These are phyloP conservation scores for Dendrophyllia cribrosa DNA, from an alignment of 64 coral and sea anemone species.

Conservation along the genomic window DNA sequence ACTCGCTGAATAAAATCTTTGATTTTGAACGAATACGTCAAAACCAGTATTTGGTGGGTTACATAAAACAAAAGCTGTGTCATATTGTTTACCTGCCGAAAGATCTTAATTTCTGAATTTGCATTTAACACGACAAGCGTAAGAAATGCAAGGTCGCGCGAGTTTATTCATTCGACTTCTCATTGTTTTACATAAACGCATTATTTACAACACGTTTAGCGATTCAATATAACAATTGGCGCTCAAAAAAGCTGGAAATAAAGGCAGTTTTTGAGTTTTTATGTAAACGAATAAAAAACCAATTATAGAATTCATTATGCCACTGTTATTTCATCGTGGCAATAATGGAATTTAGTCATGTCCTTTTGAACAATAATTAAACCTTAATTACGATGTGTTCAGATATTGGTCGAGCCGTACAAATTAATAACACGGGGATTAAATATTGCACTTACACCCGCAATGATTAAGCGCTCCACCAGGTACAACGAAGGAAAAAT, in stretches of 20 bases:
- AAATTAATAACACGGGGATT: conserved; percentile 22
- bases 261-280: not conserved
- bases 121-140: not conserved
- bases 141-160: not conserved
- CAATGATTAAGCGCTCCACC: not conserved
- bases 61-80: not conserved
- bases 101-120: not conserved
- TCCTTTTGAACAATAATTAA: conserved; percentile 12
- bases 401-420: not conserved
- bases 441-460: not conserved
- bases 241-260: not conserved
- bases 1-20: not conserved
- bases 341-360: conserved; percentile 30
- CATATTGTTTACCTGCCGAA: not conserved
- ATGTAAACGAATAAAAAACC: not conserved
- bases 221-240: not conserved
- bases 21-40: not conserved
- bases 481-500: not conserved
- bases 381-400: not conserved
- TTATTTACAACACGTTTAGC: not conserved
- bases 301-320: not conserved
- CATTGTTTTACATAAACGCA: not conserved
- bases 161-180: not conserved
- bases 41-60: not conserved
- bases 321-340: not conserved